phyloP scores from a whole-genome alignment of 2,113 vertebrate genomes.

The Stomatorhinus ivindoensis region DNA sequence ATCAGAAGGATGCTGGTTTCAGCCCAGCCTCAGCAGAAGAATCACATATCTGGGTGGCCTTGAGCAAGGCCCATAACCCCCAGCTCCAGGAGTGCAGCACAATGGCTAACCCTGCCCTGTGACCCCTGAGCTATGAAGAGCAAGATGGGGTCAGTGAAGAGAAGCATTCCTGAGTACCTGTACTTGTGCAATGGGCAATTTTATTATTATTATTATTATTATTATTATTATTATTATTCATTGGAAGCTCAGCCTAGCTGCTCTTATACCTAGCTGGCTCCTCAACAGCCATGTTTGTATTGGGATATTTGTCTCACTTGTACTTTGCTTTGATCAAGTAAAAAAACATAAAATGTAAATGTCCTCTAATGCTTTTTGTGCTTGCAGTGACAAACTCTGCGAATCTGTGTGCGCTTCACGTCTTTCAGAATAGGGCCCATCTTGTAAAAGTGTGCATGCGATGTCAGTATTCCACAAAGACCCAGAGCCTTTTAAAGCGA shows the following conservation, averaged over 20 bases:
- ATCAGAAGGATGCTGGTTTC: no score
- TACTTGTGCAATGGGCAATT: no score
- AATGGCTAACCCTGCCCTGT: no score
- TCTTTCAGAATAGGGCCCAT: background rate
- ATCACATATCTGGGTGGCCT: no score
- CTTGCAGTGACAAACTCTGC: background rate
- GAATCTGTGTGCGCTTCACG: background rate
- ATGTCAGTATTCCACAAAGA: background rate
- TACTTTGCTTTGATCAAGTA: background rate
- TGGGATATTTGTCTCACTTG: background rate
- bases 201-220: no score
- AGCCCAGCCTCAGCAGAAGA: no score
- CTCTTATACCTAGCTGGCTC: background rate
- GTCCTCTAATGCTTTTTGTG: background rate
- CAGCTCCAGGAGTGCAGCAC: no score
- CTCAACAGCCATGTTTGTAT: background rate
- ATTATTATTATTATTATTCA: no score
- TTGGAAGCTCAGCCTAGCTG: background rate
- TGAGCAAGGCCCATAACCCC: no score
- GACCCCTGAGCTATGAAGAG: no score
- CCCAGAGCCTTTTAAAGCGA: background rate
- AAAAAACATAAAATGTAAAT: background rate
- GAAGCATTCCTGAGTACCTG: no score
- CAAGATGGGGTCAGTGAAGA: no score
- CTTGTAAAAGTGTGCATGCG: background rate